phyloP scores from a whole-genome alignment of 2,113 vertebrate species.

The Numida meleagris region DNA sequence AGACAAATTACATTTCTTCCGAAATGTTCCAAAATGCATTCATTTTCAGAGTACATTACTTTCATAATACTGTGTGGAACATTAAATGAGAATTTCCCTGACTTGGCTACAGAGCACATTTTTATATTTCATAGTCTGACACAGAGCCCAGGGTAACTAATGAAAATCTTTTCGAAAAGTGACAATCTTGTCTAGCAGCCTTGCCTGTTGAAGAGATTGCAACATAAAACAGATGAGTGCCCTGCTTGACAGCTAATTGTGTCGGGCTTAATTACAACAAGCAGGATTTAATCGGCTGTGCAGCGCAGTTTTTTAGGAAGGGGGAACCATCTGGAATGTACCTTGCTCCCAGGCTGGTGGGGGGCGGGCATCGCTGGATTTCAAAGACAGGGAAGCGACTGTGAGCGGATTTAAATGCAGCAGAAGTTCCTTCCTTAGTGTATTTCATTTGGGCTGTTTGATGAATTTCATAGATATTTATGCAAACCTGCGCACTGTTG shows the following conservation, averaged over 20 bases:
- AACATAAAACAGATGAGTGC: constrained; percentile 79
- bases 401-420: neutral
- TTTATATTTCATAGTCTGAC: constrained; percentile 71
- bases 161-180: constrained; percentile 75
- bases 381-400: constrained; percentile 18
- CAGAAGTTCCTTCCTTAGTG: neutral
- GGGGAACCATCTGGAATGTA: constrained; percentile 71
- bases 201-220: constrained; percentile 72
- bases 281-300: constrained; percentile 77
- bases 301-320: constrained; percentile 55
- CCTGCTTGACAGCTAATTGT: constrained; percentile 80
- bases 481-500: neutral
- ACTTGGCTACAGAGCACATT: constrained; percentile 56
- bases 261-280: constrained; percentile 80
- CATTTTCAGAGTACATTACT: constrained; percentile 76
- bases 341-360: constrained; percentile 43
- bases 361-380: neutral
- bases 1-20: constrained; percentile 73
- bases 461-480: constrained; percentile 51
- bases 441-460: constrained; percentile 2
- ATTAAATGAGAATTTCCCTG: constrained; percentile 73
- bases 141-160: constrained; percentile 73
- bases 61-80: constrained; percentile 69
- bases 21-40: constrained; percentile 73
- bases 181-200: constrained; percentile 74